Evolutionary conservation across 37 sponge, comb jelly and placozoan genomes (phyloP).

Genomic region (Axinella damicornis): DNA sequence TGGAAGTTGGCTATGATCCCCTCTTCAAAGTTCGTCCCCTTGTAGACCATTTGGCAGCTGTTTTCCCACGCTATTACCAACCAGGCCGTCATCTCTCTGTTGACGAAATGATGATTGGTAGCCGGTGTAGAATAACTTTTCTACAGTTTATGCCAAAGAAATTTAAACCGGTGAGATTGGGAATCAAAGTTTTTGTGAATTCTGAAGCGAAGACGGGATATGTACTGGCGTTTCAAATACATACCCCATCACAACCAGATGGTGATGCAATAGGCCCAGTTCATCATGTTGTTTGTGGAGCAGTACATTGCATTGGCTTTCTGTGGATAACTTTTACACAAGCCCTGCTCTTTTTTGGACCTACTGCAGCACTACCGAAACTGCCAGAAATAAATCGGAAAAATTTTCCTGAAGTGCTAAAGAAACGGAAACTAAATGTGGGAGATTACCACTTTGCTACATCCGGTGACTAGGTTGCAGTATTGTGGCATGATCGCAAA

Average conservation of each 20-base stretch:
- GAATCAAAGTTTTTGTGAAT: slow-evolving; percentile 28
- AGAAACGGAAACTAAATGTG: too few species aligned
- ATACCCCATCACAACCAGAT: slow-evolving; percentile 21
- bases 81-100: neutral
- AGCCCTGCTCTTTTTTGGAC: too few species aligned
- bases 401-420: too few species aligned
- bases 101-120: slow-evolving; percentile 29
- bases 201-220: slow-evolving; percentile 41
- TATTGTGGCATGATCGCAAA: slow-evolving; percentile 17
- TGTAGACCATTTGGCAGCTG: neutral
- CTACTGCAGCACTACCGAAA: too few species aligned
- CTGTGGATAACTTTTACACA: too few species aligned
- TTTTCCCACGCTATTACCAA: neutral
- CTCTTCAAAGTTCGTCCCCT: slow-evolving; percentile 23
- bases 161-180: slow-evolving; percentile 44
- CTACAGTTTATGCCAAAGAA: slow-evolving; percentile 44
- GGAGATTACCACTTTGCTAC: slow-evolving; percentile 10
- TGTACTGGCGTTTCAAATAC: slow-evolving; percentile 4
- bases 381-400: too few species aligned
- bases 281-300: neutral
- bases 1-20: slow-evolving; percentile 28
- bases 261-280: neutral
- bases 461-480: slow-evolving; percentile 15
- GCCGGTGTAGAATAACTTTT: neutral
- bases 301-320: too few species aligned